phyloP scores from a whole-genome alignment of 2,797 vertebrate genomes.

The Hoplostethus atlanticus region DNA sequence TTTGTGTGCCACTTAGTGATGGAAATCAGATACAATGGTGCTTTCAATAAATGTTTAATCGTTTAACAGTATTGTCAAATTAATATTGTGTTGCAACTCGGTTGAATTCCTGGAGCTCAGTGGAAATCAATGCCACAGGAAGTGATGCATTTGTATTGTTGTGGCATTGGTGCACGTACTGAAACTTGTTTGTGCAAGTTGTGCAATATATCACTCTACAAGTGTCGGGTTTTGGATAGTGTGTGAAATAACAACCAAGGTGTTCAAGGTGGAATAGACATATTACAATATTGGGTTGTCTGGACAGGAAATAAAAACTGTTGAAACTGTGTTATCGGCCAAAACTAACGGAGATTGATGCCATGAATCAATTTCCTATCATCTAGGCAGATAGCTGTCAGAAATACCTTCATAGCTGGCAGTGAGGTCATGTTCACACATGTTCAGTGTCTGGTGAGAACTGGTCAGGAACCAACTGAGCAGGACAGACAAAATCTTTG shows the following conservation, averaged over 20 bases:
- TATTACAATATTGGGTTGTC: constrained; percentile 17
- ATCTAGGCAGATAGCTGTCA: constrained; percentile 5
- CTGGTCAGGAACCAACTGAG: constrained; percentile 86
- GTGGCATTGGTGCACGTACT: not conserved
- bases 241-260: constrained; percentile 28
- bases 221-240: constrained; percentile 43
- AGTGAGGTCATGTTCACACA: constrained; percentile 74
- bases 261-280: constrained; percentile 30
- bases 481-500: constrained; percentile 25
- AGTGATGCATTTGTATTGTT: constrained; percentile 39
- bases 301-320: not conserved
- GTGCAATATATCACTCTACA: constrained; percentile 31
- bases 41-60: constrained; percentile 1
- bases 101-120: constrained; percentile 9
- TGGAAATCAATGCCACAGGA: constrained; percentile 40
- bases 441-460: constrained; percentile 20
- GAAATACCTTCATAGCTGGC: constrained; percentile 5
- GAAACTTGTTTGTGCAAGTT: constrained; percentile 29
- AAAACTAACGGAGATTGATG: constrained; percentile 25
- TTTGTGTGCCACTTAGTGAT: constrained; percentile 8
- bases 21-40: not conserved
- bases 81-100: constrained; percentile 20
- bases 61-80: not conserved
- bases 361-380: constrained; percentile 23
- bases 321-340: not conserved